phyloP scores from a whole-genome alignment of 2,113 vertebrate genomes.

The Clarias batrachus region DNA sequence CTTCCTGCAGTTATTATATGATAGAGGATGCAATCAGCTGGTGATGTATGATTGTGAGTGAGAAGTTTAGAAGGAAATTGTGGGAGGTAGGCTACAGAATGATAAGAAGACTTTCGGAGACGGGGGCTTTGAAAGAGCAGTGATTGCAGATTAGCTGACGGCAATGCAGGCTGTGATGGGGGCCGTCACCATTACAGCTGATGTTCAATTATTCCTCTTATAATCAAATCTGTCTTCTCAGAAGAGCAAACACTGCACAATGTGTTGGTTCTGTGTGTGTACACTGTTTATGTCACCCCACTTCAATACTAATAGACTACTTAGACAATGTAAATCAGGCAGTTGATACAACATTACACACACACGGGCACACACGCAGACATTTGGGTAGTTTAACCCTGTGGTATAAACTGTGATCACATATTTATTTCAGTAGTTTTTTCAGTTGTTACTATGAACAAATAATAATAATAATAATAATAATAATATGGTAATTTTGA shows the following conservation, averaged over 20 bases:
- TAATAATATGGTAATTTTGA: too few relatives aligned
- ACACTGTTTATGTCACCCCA: background rate
- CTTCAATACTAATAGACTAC: slow-evolving; percentile 13
- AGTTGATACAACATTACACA: background rate
- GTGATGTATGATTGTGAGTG: slow-evolving; percentile 30
- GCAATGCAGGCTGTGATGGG: slow-evolving; percentile 14
- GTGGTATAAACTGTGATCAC: too few relatives aligned
- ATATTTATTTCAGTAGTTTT: too few relatives aligned
- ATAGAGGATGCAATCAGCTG: slow-evolving; percentile 30
- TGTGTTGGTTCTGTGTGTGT: slow-evolving; percentile 15
- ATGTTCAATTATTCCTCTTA: slow-evolving; percentile 30
- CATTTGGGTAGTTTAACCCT: background rate
- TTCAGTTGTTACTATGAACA: too few relatives aligned
- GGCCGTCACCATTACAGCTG: slow-evolving; percentile 16
- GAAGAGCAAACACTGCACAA: slow-evolving; percentile 22
- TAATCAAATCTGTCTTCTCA: slow-evolving; percentile 25
- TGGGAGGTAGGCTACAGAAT: slow-evolving; percentile 3
- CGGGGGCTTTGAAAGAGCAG: background rate
- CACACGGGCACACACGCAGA: background rate
- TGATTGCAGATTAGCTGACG: slow-evolving; percentile 36
- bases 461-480: too few relatives aligned
- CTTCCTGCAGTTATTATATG: slow-evolving; percentile 27
- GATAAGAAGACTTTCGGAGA: slow-evolving; percentile 8
- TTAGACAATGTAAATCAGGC: slow-evolving; percentile 5
- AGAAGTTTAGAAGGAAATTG: slow-evolving; percentile 15